Percentiles rank a stretch among this genome's conserved stretches.
phyloP scores from a whole-genome alignment of 2,888 invertebrate species.

The Achlya flavicornis region DNA sequence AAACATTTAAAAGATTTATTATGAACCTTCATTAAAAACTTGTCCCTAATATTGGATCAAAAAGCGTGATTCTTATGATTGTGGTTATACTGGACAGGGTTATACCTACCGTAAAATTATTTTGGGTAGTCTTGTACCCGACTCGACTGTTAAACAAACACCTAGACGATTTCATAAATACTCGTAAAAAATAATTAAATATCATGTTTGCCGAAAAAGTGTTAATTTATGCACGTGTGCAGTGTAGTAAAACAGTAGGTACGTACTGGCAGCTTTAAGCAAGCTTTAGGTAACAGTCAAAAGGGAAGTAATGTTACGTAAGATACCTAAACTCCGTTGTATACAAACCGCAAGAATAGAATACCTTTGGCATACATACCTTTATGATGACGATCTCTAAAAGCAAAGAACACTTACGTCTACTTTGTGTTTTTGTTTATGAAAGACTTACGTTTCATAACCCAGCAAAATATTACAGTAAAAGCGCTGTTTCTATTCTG shows the following conservation, averaged over 20 bases:
- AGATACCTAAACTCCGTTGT: background rate
- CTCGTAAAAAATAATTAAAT: too few species aligned
- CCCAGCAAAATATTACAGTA: background rate
- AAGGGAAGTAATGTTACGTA: conserved; percentile 2
- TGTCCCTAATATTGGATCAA: too few species aligned
- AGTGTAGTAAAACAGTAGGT: background rate
- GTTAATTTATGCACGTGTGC: background rate
- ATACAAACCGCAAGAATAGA: conserved; percentile 7
- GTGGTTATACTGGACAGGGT: too few species aligned
- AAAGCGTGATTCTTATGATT: too few species aligned
- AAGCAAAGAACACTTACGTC: background rate
- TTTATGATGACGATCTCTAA: conserved; percentile 3
- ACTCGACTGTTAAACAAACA: too few species aligned
- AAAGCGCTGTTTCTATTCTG: background rate
- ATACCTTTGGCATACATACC: conserved; percentile 2
- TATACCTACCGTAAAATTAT: too few species aligned
- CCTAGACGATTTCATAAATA: too few species aligned
- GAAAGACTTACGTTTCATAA: conserved; percentile 3
- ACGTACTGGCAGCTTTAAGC: background rate
- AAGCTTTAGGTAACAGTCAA: background rate
- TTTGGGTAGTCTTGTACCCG: too few species aligned
- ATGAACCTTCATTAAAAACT: background rate
- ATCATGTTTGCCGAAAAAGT: background rate
- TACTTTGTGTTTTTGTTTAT: conserved; percentile 3
- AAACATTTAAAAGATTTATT: background rate